phyloP scores from a whole-genome alignment of 1,140 invertebrate species.

The Neodiprion pinetum region DNA sequence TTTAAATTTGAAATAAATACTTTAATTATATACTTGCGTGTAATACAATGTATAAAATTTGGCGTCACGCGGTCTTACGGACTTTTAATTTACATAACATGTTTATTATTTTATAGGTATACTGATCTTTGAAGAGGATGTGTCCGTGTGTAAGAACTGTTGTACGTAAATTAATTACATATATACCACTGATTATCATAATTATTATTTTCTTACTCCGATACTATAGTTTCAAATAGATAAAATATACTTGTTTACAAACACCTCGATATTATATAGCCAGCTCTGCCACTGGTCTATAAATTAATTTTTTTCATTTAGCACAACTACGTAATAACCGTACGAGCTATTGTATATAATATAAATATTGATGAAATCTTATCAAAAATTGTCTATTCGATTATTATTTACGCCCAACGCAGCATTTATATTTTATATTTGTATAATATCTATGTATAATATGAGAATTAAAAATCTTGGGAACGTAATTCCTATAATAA shows the following conservation, averaged over 20 bases:
- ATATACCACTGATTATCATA: background rate
- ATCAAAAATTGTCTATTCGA: constrained; percentile 3
- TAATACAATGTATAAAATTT: constrained; percentile 1
- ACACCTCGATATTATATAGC: background rate
- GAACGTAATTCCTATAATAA: background rate
- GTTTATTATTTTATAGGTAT: background rate
- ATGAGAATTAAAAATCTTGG: background rate
- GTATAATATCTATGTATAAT: background rate
- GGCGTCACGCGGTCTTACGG: constrained; percentile 1
- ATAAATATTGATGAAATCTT: background rate
- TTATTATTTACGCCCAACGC: background rate
- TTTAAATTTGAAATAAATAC: background rate
- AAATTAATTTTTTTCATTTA: constrained; percentile 2
- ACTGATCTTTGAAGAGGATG: background rate
- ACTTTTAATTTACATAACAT: background rate
- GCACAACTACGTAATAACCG: background rate
- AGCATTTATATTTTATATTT: background rate
- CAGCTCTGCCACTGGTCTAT: background rate
- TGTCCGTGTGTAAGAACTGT: background rate
- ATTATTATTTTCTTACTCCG: background rate
- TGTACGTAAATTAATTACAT: background rate
- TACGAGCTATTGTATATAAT: background rate
- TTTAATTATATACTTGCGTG: background rate
- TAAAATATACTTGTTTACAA: constrained; percentile 3
- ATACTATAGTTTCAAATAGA: background rate